Evolutionary conservation across 64 coral and sea anemone genomes (phyloP), one percentile per base, ranked within the genome.

Genomic region (Montipora efflorescens): DNA sequence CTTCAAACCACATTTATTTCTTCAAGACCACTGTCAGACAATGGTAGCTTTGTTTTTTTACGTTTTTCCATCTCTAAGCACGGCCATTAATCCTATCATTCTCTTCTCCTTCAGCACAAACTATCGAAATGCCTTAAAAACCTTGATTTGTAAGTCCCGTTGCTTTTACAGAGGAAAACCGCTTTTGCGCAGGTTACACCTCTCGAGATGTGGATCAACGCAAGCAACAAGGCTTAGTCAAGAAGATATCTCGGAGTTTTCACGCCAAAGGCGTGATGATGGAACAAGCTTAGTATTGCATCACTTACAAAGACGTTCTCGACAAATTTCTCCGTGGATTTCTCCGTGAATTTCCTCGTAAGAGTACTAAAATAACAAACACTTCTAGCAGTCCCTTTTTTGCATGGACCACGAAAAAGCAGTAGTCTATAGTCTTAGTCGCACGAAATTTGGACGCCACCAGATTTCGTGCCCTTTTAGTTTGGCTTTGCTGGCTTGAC

Each of bases 61-160:
- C 64, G 36, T 85, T 5, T 85, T 85, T 51, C 82, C 82, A 49
- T 85, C 82, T 23, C n/a, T 85, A 0, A 85, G 82, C 66, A 85
- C 82, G 20, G 82, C 82, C 3, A 85, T 85, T 12, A 85, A 85
- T 50, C 82, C 82, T 13, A 1, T 85, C 47, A 85, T 85, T 50
- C 82, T 85, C 16, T 85, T 85, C 45, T 48, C 47, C 7, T 85
- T 85, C 18, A 85, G 82, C 19, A 70, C 82, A 71, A 85, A 85
- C 70, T 85, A 70, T 49, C 82, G 62, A 7, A 43, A 71, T 5
- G 82, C 82, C 6, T 85, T 85, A 59, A 51, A 70, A 4, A 85
- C 4, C 66, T 70, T 85, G 16, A 16, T 9, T 9, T 46, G 67
- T 36, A 36, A 36, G 36, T 36, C 36, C 2, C 36, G 36, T 49